Conservation (phyloP, 2,888 invertebrate species). For the Augochlorella aurata region DNA sequence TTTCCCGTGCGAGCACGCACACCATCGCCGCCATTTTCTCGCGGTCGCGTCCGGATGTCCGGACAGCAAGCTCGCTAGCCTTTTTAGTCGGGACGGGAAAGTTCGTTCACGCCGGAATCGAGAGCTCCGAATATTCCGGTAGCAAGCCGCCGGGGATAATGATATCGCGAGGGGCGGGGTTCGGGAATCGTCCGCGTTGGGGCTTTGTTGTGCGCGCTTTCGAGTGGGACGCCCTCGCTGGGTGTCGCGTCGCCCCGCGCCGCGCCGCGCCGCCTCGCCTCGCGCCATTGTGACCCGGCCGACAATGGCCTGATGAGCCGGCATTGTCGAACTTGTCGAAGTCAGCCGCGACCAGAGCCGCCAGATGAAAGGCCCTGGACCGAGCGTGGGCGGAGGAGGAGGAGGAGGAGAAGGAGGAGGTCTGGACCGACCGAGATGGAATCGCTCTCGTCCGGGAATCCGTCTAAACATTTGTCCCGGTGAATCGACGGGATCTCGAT, state of each 20-base stretch:
- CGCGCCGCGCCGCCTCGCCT: neutral
- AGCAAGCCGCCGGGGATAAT: neutral
- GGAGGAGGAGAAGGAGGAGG: neutral
- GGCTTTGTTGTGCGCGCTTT: slow-evolving; percentile 4
- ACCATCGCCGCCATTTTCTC: too few species aligned
- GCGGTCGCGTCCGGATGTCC: neutral
- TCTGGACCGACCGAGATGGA: neutral
- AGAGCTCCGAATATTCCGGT: neutral
- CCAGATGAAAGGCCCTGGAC: slow-evolving; percentile 28
- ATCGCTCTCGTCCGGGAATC: neutral
- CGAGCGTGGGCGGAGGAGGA: neutral
- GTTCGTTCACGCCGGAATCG: neutral
- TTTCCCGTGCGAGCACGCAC: too few species aligned
- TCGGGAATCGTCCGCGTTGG: neutral
- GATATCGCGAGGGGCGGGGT: neutral
- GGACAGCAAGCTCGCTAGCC: neutral
- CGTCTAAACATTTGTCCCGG: slow-evolving; percentile 1
- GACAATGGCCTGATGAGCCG: slow-evolving; percentile 74
- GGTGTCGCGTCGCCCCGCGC: too few species aligned
- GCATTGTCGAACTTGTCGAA: slow-evolving; percentile 73
- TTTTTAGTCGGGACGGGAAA: neutral
- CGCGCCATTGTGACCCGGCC: slow-evolving; percentile 59
- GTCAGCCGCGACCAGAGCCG: slow-evolving; percentile 30
- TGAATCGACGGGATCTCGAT: neutral
- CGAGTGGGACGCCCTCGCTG: neutral